A percentile compares a stretch with the other conserved stretches of the same genome.
Conservation (phyloP, 1,140 invertebrate genomes). For the Pteromalus puparum region DNA sequence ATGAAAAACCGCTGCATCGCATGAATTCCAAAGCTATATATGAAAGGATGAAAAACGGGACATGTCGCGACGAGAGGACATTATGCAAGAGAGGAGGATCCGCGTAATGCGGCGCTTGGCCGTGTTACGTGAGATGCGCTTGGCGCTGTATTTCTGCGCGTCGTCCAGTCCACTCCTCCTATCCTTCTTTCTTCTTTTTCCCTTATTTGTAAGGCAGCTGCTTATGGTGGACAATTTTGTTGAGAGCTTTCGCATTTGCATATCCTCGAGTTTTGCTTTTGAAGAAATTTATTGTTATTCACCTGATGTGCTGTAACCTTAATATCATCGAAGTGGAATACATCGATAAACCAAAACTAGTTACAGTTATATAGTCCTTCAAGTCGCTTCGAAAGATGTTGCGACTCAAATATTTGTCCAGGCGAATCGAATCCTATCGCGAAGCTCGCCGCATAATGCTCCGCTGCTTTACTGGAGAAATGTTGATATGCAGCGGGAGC, state of each 20-base stretch:
- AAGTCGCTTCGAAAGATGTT: background rate
- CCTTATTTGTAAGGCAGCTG: too few relatives aligned
- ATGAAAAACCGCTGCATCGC: background rate
- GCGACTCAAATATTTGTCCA: slow-evolving; percentile 20
- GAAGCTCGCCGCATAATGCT: background rate
- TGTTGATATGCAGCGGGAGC: background rate
- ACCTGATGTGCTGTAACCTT: too few relatives aligned
- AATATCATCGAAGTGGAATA: background rate
- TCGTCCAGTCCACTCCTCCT: background rate
- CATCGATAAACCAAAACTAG: background rate
- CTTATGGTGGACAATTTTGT: slow-evolving; percentile 9
- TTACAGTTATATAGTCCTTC: background rate
- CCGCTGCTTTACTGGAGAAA: background rate
- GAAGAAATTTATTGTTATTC: background rate
- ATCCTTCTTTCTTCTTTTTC: background rate
- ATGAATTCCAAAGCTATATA: slow-evolving; percentile 7
- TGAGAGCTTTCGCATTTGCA: slow-evolving; percentile 2
- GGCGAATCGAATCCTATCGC: background rate
- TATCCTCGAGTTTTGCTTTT: background rate
- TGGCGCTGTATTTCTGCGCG: too few relatives aligned
- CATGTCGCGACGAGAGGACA: background rate
- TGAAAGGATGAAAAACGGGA: background rate
- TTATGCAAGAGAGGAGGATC: background rate
- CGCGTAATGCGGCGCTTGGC: background rate
- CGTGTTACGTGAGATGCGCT: background rate